These are phyloP conservation scores for Caenorhabditis parvicauda DNA, from an alignment of 2,888 invertebrate genomes.

Conservation along the genomic window DNA sequence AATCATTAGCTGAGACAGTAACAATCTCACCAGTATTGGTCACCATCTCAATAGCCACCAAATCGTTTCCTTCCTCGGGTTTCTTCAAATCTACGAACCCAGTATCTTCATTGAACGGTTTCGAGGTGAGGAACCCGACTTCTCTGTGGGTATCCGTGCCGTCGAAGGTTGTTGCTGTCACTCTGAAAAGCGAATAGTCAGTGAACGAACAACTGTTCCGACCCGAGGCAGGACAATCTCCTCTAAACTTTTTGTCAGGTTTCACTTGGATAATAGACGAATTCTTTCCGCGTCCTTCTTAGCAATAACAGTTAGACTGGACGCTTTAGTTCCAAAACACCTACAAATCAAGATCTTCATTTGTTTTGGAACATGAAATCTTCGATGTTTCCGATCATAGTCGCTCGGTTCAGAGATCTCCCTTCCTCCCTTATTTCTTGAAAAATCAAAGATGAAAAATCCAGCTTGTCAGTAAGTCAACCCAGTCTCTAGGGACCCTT, in stretches of 20 bases:
- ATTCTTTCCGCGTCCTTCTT: too few species aligned
- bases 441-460: conserved; percentile 1
- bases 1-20: neutral
- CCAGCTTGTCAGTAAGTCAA: neutral
- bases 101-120: conserved; percentile 54
- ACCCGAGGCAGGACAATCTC: too few species aligned
- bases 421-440: neutral
- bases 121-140: conserved; percentile 54
- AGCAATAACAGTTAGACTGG: too few species aligned
- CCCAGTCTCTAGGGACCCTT: neutral
- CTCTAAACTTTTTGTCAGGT: too few species aligned
- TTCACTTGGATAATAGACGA: too few species aligned
- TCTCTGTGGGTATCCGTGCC: conserved; percentile 45
- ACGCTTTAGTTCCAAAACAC: too few species aligned
- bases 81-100: conserved; percentile 53
- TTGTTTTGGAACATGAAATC: too few species aligned
- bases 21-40: conserved; percentile 48
- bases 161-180: conserved; percentile 38
- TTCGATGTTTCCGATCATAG: too few species aligned
- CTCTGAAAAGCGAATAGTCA: conserved; percentile 20
- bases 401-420: too few species aligned
- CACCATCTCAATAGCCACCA: conserved; percentile 52
- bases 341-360: too few species aligned
- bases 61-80: conserved; percentile 41
- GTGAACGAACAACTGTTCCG: too few species aligned